A percentile compares a stretch with the other conserved stretches of the same genome.
These are phyloP conservation scores for Drosophila macrospina DNA, from an alignment of 2,888 invertebrate genomes.

Conservation along the genomic window DNA sequence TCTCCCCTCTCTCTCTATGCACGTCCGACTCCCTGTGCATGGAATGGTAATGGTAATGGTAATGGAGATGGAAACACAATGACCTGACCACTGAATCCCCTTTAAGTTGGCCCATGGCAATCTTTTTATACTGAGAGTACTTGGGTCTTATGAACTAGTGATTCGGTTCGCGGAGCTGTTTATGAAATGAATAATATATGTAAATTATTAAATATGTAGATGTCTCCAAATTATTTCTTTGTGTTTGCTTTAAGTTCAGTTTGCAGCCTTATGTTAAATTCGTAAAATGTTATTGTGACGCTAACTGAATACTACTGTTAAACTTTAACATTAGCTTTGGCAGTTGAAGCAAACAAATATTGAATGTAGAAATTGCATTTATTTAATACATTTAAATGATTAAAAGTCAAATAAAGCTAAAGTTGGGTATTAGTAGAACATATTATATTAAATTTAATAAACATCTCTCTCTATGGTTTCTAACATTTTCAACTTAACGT, in stretches of 20 bases:
- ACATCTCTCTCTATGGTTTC: too few relatives aligned
- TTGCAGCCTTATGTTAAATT: neutral
- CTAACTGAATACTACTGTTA: neutral
- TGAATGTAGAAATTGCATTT: too few relatives aligned
- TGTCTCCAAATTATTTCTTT: neutral
- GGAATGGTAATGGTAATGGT: conserved; percentile 4
- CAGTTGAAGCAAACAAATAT: neutral
- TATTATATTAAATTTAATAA: too few relatives aligned
- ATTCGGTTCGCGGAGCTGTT: neutral
- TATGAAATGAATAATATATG: neutral
- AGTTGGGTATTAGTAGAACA: too few relatives aligned
- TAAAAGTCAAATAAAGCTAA: too few relatives aligned
- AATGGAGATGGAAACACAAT: conserved; percentile 41
- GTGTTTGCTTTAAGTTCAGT: neutral
- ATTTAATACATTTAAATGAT: too few relatives aligned
- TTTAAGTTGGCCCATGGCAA: neutral
- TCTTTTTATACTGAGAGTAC: neutral
- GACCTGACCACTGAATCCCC: conserved; percentile 55
- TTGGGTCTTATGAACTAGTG: neutral
- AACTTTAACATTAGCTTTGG: neutral
- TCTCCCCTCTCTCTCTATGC: conserved; percentile 8
- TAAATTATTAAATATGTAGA: neutral
- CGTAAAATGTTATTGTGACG: neutral
- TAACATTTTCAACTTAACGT: too few relatives aligned
- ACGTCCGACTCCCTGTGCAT: neutral